Evolutionary conservation across 2,797 vertebrate species (phyloP), one percentile per base, ranked within the genome.

Genomic region (Poeciliopsis turneri): DNA sequence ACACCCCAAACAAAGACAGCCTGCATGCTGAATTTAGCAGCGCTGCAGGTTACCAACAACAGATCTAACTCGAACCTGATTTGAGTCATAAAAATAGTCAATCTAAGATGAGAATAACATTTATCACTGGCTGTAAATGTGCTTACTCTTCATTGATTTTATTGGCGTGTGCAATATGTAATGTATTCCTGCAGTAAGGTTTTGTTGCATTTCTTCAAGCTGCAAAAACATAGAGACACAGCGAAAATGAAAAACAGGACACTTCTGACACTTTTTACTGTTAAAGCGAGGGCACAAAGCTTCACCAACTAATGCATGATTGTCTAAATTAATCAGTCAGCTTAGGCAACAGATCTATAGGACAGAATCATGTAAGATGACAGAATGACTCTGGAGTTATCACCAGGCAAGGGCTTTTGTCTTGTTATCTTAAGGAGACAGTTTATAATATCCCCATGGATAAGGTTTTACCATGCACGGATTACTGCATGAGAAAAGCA

Each of bases 391-490:
- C 71, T 78, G 73, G 74, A 89, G 87, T 82, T 80, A 91, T 81
- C 47, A 59, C 87, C 76, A 82, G 51, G 78, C 83, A 79, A 77
- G 70, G 85, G 90, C 90, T 92, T 93, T 89, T 88, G 87, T 93
- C 89, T 91, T 85, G 93, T 92, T 94, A 93, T 94, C 93, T 95
- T 89, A 69, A 47, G 77, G 87, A 93, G 88, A 82, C 87, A 91
- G 83, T 93, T 95, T 90, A 93, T 93, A 94, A 94, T 94, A 95
- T 94, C 93, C 92, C 82, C 84, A 57, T 86, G 90, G 93, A 94
- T 92, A 90, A 91, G 91, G 89, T 93, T 95, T 95, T 92, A 88
- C 92, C 87, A 91, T 91, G 90, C 90, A 90, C 84, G 90, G 92
- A 95, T 95, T 95, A 94, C 90, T 41, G 43, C 85, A 87, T 84